A percentile compares a stretch with the other conserved stretches of the same genome.
These are phyloP conservation scores for Rhagium mordax DNA, from an alignment of 2,888 invertebrate species.

Conservation along the genomic window DNA sequence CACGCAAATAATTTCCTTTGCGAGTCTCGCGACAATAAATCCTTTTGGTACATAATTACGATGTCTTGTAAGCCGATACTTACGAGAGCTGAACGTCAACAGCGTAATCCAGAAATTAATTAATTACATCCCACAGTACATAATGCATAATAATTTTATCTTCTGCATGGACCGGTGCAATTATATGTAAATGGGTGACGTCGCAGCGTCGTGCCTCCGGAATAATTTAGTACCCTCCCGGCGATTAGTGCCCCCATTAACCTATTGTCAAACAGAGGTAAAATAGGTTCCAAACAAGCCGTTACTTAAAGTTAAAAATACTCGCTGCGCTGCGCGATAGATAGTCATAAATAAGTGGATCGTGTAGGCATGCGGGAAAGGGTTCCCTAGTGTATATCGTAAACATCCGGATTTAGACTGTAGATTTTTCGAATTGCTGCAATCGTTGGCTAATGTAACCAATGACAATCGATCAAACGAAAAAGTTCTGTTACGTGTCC, in stretches of 20 bases:
- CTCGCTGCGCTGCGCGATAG: background rate
- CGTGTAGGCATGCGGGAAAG: background rate
- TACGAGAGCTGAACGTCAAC: background rate
- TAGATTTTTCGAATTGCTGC: background rate
- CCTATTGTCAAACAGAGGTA: constrained; percentile 13
- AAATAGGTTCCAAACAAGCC: background rate
- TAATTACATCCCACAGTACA: constrained; percentile 14
- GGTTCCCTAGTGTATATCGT: background rate
- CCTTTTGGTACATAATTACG: background rate
- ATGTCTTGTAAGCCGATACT: background rate
- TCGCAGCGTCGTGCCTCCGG: constrained; percentile 32
- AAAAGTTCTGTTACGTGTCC: too few species aligned
- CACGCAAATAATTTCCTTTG: too few species aligned
- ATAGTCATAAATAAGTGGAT: background rate
- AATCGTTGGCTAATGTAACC: background rate
- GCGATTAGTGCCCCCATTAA: constrained; percentile 21
- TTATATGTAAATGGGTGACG: constrained; percentile 39
- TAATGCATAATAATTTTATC: constrained; percentile 36
- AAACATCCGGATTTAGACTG: background rate
- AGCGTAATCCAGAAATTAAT: constrained; percentile 12
- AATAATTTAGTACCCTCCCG: constrained; percentile 34
- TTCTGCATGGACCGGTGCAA: constrained; percentile 28
- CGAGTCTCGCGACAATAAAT: too few species aligned
- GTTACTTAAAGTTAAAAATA: background rate
- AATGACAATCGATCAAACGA: too few species aligned